Base-by-base conservation (phyloP, 2,797 vertebrate species). In the Chaenodraco wilsoni region DNA sequence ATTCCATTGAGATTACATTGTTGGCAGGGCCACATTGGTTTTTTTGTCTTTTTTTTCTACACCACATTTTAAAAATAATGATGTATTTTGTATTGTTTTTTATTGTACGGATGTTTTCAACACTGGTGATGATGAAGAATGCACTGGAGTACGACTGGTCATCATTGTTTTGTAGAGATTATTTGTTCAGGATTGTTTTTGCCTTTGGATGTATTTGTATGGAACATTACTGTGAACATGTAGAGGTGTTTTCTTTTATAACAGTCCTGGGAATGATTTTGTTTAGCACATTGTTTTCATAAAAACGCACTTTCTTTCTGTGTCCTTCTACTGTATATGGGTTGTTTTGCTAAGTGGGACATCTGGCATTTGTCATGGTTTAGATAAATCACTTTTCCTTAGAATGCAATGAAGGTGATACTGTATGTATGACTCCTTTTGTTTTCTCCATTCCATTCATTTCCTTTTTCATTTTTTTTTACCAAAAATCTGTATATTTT, bases 181-280 rank as follows among this genome's bases (percentile, higher is more conserved):
- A 71, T 85, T 90, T 90, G 90, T 90, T 93, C 91, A 93, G 90
- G 91, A 88, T 87, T 86, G 83, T 4, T 89, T 89, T 86, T 81
- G 51, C 76, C 46, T 85, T 83, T 84, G 31, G 60, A 79, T 84
- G 72, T 83, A 41, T 89, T 84, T 91, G 51, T 84, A 66, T 88
- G 82, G 88, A 92, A 87, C 82, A 41, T 85, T 79, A 88, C 89
- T 90, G 89, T 91, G 88, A 91, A 90, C 31, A 54, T 78, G 69
- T 88, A 84, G 79, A 73, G 60, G 57, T 87, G 65, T 75, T 81
- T 84, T 65, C 50, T 78, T 27, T 75, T 57, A 45, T 82, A 65
- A 80, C 70, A 45, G 37, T 78, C 48, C n/a, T 76, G 52, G 55
- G 46, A 74, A 65, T 3, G 49, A 27, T 72, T 88, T 82, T 73